These are phyloP conservation scores for Phainopepla nitens DNA, from an alignment of 2,113 vertebrate species.

Conservation along the genomic window DNA sequence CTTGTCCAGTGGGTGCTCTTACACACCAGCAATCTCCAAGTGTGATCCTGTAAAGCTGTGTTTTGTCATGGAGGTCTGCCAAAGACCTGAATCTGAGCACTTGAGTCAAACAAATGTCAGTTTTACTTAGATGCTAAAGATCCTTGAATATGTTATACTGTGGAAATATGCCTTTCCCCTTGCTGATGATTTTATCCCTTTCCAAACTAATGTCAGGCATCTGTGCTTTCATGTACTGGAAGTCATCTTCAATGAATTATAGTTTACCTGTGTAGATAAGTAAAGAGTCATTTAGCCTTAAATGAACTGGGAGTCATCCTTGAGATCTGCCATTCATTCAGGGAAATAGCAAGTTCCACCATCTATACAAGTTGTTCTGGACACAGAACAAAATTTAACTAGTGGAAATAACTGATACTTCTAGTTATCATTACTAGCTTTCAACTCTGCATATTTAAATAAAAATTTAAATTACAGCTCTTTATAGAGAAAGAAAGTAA, in stretches of 20 bases:
- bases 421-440: background rate
- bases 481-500: background rate
- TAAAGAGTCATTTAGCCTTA: background rate
- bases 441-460: background rate
- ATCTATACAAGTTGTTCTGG: background rate
- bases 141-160: background rate
- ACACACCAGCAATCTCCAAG: background rate
- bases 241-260: background rate
- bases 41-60: background rate
- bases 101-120: background rate
- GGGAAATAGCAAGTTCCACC: background rate
- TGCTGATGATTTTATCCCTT: background rate
- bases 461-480: background rate
- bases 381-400: background rate
- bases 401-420: background rate
- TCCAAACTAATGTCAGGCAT: background rate
- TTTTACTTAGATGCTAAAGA: background rate
- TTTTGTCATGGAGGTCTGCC: accelerated
- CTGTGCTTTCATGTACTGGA: background rate
- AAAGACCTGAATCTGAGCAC: accelerated
- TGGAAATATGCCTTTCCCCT: background rate
- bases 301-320: background rate
- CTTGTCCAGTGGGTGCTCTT: background rate
- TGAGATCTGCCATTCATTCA: background rate
- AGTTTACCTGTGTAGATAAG: background rate